A percentile compares a stretch with the other conserved stretches of the same genome.
Conservation (phyloP, 2,888 invertebrate species). For the Venusia cambrica region DNA sequence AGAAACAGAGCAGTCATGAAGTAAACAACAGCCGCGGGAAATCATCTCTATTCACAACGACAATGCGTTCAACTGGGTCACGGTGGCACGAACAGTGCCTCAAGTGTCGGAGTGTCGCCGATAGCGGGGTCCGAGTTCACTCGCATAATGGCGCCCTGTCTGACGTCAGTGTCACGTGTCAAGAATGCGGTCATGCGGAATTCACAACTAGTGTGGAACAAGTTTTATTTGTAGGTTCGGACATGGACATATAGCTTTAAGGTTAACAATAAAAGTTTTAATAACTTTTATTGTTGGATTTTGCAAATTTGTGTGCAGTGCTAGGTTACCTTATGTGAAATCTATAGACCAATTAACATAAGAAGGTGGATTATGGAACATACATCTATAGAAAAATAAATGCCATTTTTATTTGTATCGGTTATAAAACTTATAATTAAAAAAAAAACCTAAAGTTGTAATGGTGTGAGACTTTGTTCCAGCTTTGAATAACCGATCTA, state of each 20-base stretch:
- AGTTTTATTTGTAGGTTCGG: constrained; percentile 16
- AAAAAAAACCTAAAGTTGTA: too few relatives aligned
- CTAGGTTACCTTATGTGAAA: too few relatives aligned
- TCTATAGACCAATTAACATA: too few relatives aligned
- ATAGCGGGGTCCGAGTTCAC: constrained; percentile 44
- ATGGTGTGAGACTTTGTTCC: too few relatives aligned
- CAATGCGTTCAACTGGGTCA: constrained; percentile 65
- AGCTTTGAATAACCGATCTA: too few relatives aligned
- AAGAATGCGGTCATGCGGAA: constrained; percentile 38
- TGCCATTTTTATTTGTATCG: too few relatives aligned
- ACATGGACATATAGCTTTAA: constrained; percentile 1
- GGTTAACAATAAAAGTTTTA: too few relatives aligned
- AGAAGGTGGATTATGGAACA: too few relatives aligned
- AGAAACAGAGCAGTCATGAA: constrained; percentile 9
- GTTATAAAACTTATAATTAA: too few relatives aligned
- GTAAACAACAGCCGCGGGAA: constrained; percentile 30
- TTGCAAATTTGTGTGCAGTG: too few relatives aligned
- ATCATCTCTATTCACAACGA: constrained; percentile 46
- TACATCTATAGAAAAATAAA: too few relatives aligned
- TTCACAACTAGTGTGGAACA: constrained; percentile 17
- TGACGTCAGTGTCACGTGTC: constrained; percentile 38
- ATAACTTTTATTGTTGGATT: too few relatives aligned
- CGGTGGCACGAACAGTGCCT: constrained; percentile 53
- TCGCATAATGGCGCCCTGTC: constrained; percentile 45
- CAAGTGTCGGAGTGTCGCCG: constrained; percentile 52